Base-by-base conservation (phyloP, 2,888 invertebrate genomes). In the Sepioteuthis lessoniana region DNA sequence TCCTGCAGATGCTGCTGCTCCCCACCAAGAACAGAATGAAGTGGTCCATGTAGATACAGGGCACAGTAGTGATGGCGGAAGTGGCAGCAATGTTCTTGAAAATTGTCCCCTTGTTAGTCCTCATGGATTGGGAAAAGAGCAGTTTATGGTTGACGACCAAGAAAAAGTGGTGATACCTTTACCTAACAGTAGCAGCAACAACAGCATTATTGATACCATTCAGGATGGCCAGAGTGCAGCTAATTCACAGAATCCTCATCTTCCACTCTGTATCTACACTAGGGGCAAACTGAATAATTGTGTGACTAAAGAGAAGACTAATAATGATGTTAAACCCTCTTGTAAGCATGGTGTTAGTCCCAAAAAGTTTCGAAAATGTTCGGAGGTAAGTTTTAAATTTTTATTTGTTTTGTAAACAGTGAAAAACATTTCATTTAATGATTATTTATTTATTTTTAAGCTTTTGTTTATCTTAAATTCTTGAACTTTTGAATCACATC, bases 291-390 rank as follows among this genome's bases (percentile, higher is more conserved):
- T 50, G 50, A 60, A 50, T 38, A 91, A 46, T 35, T 93, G 93
- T 37, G 60, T 60, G 35, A 50, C 28, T 37, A 47, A 60, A 37
- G 35, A 60, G 55, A 93, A 93, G 25, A 93, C 25, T n/a, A 55
- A 35, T 31, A 90, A n/a, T 46, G 94, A 94, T 4, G 94, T 90
- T 25, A 76, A 93, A 47, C 93, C 94, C 31, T 94, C 90, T 93
- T 76, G 91, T 93, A 95, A 95, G 76, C 95, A 95, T 90, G 96
- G 96, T 47, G 95, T 96, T 25, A 95, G 95, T 93, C 96, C 96
- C 42, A 93, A 94, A 31, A 95, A 95, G 94, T 96, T 96, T 94
- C 96, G 96, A 94, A 96, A 96, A 47, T 96, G 96, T 94, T 95
- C 96, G 94, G 95, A 95, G 94, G 96, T 96, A 95, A 95, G 95